phyloP scores from a whole-genome alignment of 1,140 invertebrate species.

The Drosophila littoralis region DNA sequence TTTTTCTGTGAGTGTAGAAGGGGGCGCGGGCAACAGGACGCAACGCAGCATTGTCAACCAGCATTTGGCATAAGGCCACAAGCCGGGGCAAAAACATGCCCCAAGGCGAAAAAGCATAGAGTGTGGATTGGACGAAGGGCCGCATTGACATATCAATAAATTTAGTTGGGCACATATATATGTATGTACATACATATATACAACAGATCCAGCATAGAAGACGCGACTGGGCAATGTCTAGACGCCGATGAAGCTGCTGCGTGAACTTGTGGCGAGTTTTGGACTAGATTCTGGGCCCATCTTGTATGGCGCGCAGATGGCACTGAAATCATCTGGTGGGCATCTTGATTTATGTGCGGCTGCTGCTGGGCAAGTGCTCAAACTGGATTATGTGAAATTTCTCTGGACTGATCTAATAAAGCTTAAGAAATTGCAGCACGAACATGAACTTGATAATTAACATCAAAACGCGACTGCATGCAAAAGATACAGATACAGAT shows the following conservation, averaged over 20 bases:
- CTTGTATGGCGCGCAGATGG: slow-evolving; percentile 32
- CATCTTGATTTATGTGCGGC: slow-evolving; percentile 63
- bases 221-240: slow-evolving; percentile 3
- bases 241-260: not conserved
- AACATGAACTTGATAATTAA: slow-evolving; percentile 79
- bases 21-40: not conserved
- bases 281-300: slow-evolving; percentile 12
- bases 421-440: slow-evolving; percentile 78
- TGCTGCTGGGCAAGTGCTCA: slow-evolving; percentile 2
- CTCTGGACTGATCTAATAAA: slow-evolving; percentile 62
- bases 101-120: slow-evolving; percentile 16
- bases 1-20: not conserved
- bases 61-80: slow-evolving; percentile 34
- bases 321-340: slow-evolving; percentile 44
- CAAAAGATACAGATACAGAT: slow-evolving; percentile 69
- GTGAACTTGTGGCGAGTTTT: slow-evolving; percentile 7
- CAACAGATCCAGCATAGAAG: not conserved
- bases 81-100: slow-evolving; percentile 5
- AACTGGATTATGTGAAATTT: slow-evolving; percentile 48
- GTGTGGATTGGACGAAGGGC: slow-evolving; percentile 22
- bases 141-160: slow-evolving; percentile 76
- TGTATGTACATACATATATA: not conserved
- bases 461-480: slow-evolving; percentile 59
- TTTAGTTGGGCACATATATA: slow-evolving; percentile 36
- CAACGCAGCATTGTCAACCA: slow-evolving; percentile 23